Evolutionary conservation across 2,113 vertebrate species (phyloP).

Genomic region (Irena cyanogastra): DNA sequence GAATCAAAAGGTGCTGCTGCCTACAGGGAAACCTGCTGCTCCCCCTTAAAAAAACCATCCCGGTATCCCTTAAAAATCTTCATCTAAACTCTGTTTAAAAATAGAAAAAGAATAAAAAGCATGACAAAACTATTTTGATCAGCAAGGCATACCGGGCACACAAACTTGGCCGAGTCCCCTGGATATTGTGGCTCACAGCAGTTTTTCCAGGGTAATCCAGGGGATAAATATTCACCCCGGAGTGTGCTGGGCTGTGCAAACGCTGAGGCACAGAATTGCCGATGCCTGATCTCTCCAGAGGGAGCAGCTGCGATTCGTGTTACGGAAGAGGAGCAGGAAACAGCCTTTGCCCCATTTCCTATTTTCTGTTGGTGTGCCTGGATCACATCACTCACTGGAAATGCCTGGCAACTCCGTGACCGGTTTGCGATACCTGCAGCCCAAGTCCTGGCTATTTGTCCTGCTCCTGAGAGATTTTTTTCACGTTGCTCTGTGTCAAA

Average conservation of each 20-base stretch:
- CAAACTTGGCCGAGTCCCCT: not conserved
- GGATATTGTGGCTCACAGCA: not conserved
- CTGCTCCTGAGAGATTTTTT: accelerated
- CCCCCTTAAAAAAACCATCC: not conserved
- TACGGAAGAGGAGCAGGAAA: not conserved
- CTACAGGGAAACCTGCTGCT: not conserved
- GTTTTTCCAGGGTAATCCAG: not conserved
- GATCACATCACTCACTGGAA: not conserved
- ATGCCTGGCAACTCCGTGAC: accelerated
- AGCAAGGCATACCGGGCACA: not conserved
- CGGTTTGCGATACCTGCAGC: accelerated
- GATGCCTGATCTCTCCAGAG: not conserved
- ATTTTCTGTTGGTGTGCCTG: not conserved
- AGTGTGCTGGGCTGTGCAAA: not conserved
- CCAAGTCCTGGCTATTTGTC: not conserved
- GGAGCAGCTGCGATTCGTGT: not conserved
- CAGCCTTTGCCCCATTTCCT: not conserved
- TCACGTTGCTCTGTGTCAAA: not conserved
- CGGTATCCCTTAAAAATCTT: not conserved
- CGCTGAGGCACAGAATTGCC: not conserved
- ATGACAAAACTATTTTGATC: not conserved
- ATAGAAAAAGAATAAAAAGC: not conserved
- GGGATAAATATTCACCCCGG: not conserved
- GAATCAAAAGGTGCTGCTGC: accelerated
- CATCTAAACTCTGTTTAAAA: not conserved